A percentile compares a stretch with the other conserved stretches of the same genome.
Conservation (phyloP, 2,888 invertebrate genomes). For the Eupelmus urozonus region DNA sequence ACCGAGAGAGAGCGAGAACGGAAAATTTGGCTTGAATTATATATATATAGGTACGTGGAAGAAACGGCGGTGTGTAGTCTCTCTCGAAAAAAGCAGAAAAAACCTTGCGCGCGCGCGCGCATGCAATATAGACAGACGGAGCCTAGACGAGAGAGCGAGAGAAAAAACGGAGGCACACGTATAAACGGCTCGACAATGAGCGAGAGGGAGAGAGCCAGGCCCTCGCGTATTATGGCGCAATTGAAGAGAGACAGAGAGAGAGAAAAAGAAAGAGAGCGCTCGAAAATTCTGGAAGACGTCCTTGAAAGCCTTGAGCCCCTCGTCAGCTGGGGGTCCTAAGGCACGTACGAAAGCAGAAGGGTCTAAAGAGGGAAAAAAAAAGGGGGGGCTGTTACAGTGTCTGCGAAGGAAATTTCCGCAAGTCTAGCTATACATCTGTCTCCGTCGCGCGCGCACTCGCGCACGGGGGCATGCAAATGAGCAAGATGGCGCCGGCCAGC, state of each 20-base stretch:
- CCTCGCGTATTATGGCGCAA: too few relatives aligned
- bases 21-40: too few relatives aligned
- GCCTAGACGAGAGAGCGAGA: background rate
- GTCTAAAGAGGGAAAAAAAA: too few relatives aligned
- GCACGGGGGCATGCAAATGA: constrained; percentile 56
- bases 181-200: too few relatives aligned
- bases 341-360: too few relatives aligned
- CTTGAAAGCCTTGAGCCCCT: background rate
- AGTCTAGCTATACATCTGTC: background rate
- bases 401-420: background rate
- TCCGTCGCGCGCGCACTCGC: constrained; percentile 37
- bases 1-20: too few relatives aligned
- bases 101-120: background rate
- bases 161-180: too few relatives aligned
- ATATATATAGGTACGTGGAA: too few relatives aligned
- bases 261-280: background rate
- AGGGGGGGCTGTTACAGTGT: background rate
- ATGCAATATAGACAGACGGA: background rate
- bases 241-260: background rate
- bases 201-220: too few relatives aligned
- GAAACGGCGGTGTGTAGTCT: too few relatives aligned
- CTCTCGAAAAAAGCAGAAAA: too few relatives aligned
- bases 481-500: constrained; percentile 65
- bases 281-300: background rate
- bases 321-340: too few relatives aligned